Evolutionary conservation across 2,797 vertebrate species (phyloP).

Genomic region (Sylvilagus floridanus): DNA sequence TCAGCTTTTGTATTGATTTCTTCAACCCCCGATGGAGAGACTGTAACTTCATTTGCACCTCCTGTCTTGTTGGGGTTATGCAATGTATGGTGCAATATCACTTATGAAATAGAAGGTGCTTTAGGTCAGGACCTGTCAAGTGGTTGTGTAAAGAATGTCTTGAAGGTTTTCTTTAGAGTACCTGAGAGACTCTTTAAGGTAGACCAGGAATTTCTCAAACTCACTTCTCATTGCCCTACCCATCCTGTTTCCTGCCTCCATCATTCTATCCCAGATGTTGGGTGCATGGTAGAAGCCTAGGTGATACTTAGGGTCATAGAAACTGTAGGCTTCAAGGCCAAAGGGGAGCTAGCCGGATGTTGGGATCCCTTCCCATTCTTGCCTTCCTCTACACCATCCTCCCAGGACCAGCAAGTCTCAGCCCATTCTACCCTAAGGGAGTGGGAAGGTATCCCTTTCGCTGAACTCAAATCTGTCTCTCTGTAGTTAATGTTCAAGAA

Average conservation of each 20-base stretch:
- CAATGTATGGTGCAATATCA: not conserved
- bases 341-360: not conserved
- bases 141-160: conserved; percentile 16
- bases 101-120: not conserved
- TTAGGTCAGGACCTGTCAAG: not conserved
- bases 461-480: conserved; percentile 3
- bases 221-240: not conserved
- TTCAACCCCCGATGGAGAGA: not conserved
- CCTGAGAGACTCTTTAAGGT: conserved; percentile 2
- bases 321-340: not conserved
- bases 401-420: not conserved
- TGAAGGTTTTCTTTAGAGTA: conserved; percentile 14
- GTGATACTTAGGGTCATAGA: not conserved
- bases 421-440: not conserved
- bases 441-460: not conserved
- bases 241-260: not conserved
- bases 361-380: not conserved
- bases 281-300: not conserved
- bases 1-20: conserved; percentile 16
- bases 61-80: conserved; percentile 33
- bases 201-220: not conserved
- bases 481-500: conserved; percentile 24
- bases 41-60: not conserved
- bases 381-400: not conserved
- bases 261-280: not conserved